These are phyloP conservation scores for Epizoanthus illoricatus DNA, from an alignment of 92 coral and sea anemone species.

Conservation along the genomic window DNA sequence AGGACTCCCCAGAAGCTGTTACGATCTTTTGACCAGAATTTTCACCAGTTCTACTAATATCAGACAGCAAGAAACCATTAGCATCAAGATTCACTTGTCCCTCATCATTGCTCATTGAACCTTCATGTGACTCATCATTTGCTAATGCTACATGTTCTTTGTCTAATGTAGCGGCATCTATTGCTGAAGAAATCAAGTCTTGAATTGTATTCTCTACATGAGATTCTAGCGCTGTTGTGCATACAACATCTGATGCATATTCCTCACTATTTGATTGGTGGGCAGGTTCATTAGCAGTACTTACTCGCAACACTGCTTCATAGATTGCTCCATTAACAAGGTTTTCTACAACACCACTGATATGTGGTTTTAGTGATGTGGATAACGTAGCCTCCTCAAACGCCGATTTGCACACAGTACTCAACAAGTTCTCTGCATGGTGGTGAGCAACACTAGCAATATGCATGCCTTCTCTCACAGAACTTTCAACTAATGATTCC, in stretches of 20 bases:
- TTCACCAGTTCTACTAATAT: neutral
- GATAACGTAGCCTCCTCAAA: conserved; percentile 45
- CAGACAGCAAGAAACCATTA: neutral
- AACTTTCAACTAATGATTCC: conserved; percentile 33
- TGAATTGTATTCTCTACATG: conserved; percentile 41
- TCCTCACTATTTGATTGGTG: neutral
- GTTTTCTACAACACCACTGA: conserved; percentile 75
- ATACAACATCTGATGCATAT: conserved; percentile 12
- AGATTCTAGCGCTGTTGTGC: conserved; percentile 25
- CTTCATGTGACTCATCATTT: neutral
- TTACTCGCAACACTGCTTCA: conserved; percentile 73
- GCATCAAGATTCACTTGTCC: neutral
- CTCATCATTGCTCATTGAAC: neutral
- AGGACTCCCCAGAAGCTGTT: neutral
- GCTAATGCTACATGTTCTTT: neutral
- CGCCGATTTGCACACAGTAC: conserved; percentile 31
- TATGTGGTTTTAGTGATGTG: conserved; percentile 63
- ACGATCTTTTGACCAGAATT: neutral
- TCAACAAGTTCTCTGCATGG: conserved; percentile 28
- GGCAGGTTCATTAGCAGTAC: conserved; percentile 18
- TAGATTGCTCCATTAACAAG: conserved; percentile 80
- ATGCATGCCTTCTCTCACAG: conserved; percentile 32
- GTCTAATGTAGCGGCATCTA: conserved; percentile 30
- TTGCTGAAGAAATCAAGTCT: conserved; percentile 34
- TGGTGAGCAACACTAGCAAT: conserved; percentile 20